Base-by-base conservation (phyloP, 1,140 invertebrate species). In the Manduca sexta region DNA sequence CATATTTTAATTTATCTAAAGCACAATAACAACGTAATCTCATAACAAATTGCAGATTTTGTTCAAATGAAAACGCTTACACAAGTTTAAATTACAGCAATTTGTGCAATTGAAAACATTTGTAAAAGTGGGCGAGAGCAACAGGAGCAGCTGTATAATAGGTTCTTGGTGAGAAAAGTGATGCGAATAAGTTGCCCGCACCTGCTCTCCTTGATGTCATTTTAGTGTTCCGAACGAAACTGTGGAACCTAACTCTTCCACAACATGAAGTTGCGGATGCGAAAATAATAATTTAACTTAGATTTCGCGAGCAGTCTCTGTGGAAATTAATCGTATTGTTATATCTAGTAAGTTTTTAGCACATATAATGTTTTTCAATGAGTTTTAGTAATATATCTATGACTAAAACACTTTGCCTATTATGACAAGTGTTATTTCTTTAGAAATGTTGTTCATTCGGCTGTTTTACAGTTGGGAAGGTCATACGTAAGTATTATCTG, bases 31-130 rank as follows among this genome's bases (percentile, higher is more conserved):
- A 26, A 26, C 21, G 21, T 42, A 55, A 45, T 49, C 42, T 11
- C 30, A 3, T 39, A 39, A 52, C 35, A 56, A 51, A 56, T 56
- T 48, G 35, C 18, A 13, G 13, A 44, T 46, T 38, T 52, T 37
- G 31, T 45, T 47, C 40, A 56, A 58, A 62, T 52, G 59, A 40
- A 45, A 43, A 38, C 31, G 52, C 40, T 51, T 52, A 46, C 59
- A 51, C 42, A 55, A 56, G 56, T 59, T 58, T 56, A 62, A 69
- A 69, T 64, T 57, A 66, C 37, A 48, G 53, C 56, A 60, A 64
- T 69, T 60, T 52, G 57, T 57, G 42, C 58, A 60, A 66, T 64
- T 67, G 60, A 54, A 54, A 57, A 56, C 59, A 66, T 69, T 66
- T 64, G 40, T 60, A 43, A 52, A 48, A 60, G 49, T 49, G 49